Evolutionary conservation across 2,113 vertebrate genomes (phyloP).

Genomic region (Labrus mixtus): DNA sequence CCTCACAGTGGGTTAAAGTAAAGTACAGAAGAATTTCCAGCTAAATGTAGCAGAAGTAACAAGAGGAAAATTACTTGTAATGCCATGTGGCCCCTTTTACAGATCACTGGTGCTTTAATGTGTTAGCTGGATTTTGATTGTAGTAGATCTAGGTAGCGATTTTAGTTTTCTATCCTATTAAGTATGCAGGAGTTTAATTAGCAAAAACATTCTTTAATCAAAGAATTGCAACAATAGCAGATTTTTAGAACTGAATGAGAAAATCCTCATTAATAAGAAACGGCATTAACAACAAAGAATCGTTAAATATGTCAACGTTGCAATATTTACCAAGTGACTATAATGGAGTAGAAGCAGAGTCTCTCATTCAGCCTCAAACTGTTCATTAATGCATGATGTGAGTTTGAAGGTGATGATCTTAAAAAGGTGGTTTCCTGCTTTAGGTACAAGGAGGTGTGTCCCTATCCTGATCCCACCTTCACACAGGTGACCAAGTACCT

Average conservation of each 20-base stretch:
- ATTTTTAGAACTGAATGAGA: background rate
- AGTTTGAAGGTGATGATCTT: background rate
- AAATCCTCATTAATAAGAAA: background rate
- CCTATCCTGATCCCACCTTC: constrained; percentile 89
- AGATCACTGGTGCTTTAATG: background rate
- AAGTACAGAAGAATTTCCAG: background rate
- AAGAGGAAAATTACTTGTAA: too few relatives aligned
- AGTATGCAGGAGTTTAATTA: background rate
- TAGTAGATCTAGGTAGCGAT: background rate
- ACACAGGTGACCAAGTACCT: constrained; percentile 85
- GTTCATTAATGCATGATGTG: background rate
- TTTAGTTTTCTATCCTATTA: constrained; percentile 3
- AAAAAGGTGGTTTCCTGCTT: background rate
- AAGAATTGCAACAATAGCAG: background rate
- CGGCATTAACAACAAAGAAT: too few relatives aligned
- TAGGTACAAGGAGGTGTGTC: constrained; percentile 95
- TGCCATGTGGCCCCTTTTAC: too few relatives aligned
- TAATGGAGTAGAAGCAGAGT: too few relatives aligned
- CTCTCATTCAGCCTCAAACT: background rate
- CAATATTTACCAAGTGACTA: too few relatives aligned
- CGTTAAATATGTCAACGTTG: too few relatives aligned
- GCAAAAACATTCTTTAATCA: background rate
- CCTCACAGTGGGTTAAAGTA: too few relatives aligned
- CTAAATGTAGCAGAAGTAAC: too few relatives aligned
- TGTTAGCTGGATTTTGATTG: constrained; percentile 1